Evolutionary conservation across 2,113 vertebrate genomes (phyloP).

Genomic region (Takifugu flavidus): DNA sequence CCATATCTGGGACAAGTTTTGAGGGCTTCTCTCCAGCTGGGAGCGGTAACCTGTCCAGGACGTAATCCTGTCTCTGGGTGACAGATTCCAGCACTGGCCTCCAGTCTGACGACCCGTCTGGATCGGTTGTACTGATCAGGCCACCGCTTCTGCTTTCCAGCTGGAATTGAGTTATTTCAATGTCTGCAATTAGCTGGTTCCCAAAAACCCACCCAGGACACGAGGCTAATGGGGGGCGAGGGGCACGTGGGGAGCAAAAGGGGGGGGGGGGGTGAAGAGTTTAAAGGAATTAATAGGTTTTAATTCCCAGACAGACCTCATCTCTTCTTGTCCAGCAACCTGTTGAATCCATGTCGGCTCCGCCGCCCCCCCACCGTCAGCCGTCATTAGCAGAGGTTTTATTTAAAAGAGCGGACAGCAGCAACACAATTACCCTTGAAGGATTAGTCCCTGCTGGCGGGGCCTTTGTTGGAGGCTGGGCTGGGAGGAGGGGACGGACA

Average conservation of each 20-base stretch:
- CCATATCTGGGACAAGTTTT: too few species aligned
- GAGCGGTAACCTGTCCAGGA: too few species aligned
- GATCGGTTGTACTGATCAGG: too few species aligned
- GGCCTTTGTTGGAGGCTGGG: conserved; percentile 28
- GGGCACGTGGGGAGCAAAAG: too few species aligned
- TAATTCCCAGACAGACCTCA: conserved; percentile 1
- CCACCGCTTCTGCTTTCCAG: conserved; percentile 35
- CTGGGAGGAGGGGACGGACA: not conserved
- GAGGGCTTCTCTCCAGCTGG: too few species aligned
- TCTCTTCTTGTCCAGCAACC: conserved; percentile 29
- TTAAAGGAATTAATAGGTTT: too few species aligned
- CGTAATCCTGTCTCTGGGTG: too few species aligned
- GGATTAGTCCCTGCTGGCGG: conserved; percentile 40
- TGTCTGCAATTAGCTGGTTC: conserved; percentile 54
- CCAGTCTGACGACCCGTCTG: too few species aligned
- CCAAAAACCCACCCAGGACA: conserved; percentile 29
- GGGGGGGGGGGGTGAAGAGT: too few species aligned
- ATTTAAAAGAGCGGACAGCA: conserved; percentile 55
- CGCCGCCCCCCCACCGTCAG: conserved; percentile 32
- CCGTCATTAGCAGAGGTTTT: conserved; percentile 49
- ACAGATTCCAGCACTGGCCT: too few species aligned
- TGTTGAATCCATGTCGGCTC: conserved; percentile 29
- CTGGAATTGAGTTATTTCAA: conserved; percentile 58
- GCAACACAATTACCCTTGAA: conserved; percentile 46
- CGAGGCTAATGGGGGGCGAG: not conserved